Evolutionary conservation across 2,888 invertebrate species (phyloP).

Genomic region (Dexiosoma caninum): DNA sequence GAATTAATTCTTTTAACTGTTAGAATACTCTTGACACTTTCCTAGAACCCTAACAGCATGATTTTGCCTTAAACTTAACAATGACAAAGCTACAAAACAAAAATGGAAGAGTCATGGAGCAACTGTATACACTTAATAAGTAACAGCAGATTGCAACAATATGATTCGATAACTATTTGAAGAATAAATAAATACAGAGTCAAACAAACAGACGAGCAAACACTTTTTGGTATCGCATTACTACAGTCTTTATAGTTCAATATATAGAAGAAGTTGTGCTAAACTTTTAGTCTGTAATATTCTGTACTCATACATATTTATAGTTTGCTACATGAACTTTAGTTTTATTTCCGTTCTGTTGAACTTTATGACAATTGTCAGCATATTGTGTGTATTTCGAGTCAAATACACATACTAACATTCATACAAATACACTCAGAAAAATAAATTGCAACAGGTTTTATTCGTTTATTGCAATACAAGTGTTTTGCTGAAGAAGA

Average conservation of each 20-base stretch:
- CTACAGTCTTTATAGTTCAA: background rate
- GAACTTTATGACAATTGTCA: constrained; percentile 60
- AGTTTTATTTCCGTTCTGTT: constrained; percentile 58
- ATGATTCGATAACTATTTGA: constrained; percentile 58
- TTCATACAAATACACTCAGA: background rate
- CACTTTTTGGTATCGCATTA: constrained; percentile 18
- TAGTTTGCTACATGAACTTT: constrained; percentile 53
- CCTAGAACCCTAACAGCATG: constrained; percentile 22
- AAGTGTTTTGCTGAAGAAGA: background rate
- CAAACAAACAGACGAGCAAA: constrained; percentile 34
- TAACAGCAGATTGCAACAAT: constrained; percentile 53
- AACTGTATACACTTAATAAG: constrained; percentile 47
- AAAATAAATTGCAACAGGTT: background rate
- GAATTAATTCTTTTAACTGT: background rate
- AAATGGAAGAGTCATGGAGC: too few species aligned
- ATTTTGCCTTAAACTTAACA: constrained; percentile 55
- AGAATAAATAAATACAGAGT: constrained; percentile 21
- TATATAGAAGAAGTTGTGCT: background rate
- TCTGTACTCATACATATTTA: constrained; percentile 48
- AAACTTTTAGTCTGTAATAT: constrained; percentile 11
- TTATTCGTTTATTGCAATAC: background rate
- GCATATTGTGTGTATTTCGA: constrained; percentile 39
- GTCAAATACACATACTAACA: background rate
- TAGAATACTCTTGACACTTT: constrained; percentile 43
- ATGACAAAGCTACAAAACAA: background rate